Evolutionary conservation across 2,797 vertebrate species (phyloP), one percentile per base, ranked within the genome.

Genomic region (Scomberomorus guttatus): DNA sequence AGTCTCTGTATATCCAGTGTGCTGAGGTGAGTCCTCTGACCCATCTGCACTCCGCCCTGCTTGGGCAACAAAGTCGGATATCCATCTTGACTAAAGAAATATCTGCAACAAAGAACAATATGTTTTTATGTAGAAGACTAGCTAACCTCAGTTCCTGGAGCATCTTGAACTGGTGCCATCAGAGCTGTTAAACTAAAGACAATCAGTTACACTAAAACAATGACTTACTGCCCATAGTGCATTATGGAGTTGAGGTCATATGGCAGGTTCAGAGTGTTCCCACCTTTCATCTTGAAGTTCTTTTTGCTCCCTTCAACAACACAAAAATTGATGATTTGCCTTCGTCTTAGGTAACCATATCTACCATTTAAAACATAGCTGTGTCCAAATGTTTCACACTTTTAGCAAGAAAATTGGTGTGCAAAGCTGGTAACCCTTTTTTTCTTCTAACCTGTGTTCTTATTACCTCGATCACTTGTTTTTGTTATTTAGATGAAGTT

Each of bases 171-270:
- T 32, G 29, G 29, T 0, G 6, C 29, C 29, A 32, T 32, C 34
- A 11, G 34, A 37, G 34, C 34, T 37, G 34, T 37, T 9, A 37
- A 37, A 9, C 1, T 37, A 32, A 32, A 32, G 29, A 32, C 27
- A 5, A 29, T 6, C 57, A 34, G 7, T 37, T 34, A 10, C 3
- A 20, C n/a, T n/a, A n/a, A n/a, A n/a, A 10, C 6, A 46, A 7
- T 6, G 14, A 86, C 91, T 87, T 51, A 93, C 90, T 0, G 0
- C 0, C 91, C 90, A 0, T 93, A 92, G 75, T 93, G 92, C 87
- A 89, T 92, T 5, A 93, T 91, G 59, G 92, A 93, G 0, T 44
- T 0, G 0, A 79, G 1, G 52, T 93, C 92, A 4, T 93, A 93
- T 0, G 84, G 72, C 60, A 90, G 62, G 52, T 75, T 73, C n/a